Evolutionary conservation across 1,140 invertebrate genomes (phyloP), one percentile per base, ranked within the genome.

Genomic region (Metopolophium dirhodum): DNA sequence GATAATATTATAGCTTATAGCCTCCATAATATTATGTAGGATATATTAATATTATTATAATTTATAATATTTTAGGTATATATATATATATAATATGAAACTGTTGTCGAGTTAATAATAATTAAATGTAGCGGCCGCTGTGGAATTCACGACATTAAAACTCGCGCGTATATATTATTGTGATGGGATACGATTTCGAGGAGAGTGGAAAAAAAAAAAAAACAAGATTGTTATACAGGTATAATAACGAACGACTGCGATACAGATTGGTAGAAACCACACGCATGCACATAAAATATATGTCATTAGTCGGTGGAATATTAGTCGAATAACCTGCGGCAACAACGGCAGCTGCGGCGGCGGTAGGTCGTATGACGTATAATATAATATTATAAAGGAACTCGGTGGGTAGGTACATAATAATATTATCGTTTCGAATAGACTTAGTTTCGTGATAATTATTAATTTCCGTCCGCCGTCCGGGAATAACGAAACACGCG

Each of bases 271-370:
- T 77, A n/a, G 61, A 77, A 77, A 77, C 61, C 30, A 68, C 61
- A 68, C 30, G n/a, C 61, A 77, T 18, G 30, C 61, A n/a, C 61
- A 30, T 30, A 77, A 77, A 77, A 77, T 77, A 77, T 77, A 77
- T 77, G 61, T 77, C 61, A 77, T 77, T 77, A 77, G 61, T 77
- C 30, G 61, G 61, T 77, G 14, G 61, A 77, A 77, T 77, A 77
- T 77, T 77, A 77, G 61, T 77, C 61, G 61, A n/a, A 77, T n/a
- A 77, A 77, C 61, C 61, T 77, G 61, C 61, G 30, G 61, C 61
- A 77, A 77, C 61, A 77, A 77, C 61, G n/a, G 61, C 61, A 77
- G 61, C 61, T 77, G 61, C 18, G 61, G 6, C 61, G 61, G 61
- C 61, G 61, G 61, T 77, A 77, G 61, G 61, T 77, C 61, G 61